Base-by-base conservation (phyloP, 2,888 invertebrate genomes). In the Magallana nippona region DNA sequence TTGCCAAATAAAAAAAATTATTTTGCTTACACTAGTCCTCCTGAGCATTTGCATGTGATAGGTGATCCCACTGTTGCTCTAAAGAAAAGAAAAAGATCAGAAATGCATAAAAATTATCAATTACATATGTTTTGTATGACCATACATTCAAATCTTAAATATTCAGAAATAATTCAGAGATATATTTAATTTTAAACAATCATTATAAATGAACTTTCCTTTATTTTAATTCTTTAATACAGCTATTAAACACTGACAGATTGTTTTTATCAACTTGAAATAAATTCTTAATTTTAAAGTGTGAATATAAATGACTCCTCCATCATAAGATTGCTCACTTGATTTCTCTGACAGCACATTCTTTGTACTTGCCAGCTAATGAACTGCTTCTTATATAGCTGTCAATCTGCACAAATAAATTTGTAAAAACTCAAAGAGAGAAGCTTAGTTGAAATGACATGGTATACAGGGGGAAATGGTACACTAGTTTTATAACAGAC, bases 281-380 rank as follows among this genome's bases (percentile, higher is more conserved):
- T 44, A 8, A 44, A 44, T 44, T 44, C 44, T 44, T 8, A 44
- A 44, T 3, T 27, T 44, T 44, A 44, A 44, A 44, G 44, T 44
- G 44, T 44, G 44, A 44, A 44, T 44, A 44, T 8, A 44, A 44
- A 44, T 44, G 44, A 44, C 44, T 44, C 44, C 44, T 44, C 44
- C 44, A 5, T 8, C 44, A 44, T 44, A 44, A 22, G 11, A 15
- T 32, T 22, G 55, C 88, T 86, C 84, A 89, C 88, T 84, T 83
- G 17, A 89, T 84, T 71, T 87, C 86, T 80, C 77, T 86, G n/a
- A 89, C 89, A 44, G 84, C 84, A 79, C 89, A 89, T 19, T 87
- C 86, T 19, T 84, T 58, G 78, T 89, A 89, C 1, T 78, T 62
- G 8, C 79, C 86, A 17, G 83, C 84, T 56, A 86, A 82, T 1